Evolutionary conservation across 2,113 vertebrate genomes (phyloP).

Genomic region (Gadus macrocephalus): DNA sequence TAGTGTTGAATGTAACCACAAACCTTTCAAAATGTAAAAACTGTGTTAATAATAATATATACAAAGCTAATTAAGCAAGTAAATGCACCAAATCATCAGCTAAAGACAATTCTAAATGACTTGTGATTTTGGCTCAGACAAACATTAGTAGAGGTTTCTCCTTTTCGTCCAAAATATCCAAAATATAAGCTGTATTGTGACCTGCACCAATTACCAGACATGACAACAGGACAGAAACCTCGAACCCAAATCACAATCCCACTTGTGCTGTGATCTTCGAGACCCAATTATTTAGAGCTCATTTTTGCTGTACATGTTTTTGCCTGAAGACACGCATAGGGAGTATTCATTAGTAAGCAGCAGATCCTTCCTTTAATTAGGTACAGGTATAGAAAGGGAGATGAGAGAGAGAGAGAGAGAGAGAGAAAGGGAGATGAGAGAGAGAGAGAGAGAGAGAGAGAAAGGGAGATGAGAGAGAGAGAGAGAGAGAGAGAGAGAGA

Average conservation of each 20-base stretch:
- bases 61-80: too few relatives aligned
- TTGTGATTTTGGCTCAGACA: background rate
- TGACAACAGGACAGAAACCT: background rate
- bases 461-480: background rate
- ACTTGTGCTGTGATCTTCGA: background rate
- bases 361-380: conserved; percentile 44
- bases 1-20: too few relatives aligned
- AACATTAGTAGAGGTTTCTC: background rate
- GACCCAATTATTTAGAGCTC: background rate
- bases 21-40: too few relatives aligned
- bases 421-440: background rate
- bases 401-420: background rate
- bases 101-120: too few relatives aligned
- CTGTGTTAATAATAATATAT: too few relatives aligned
- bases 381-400: conserved; percentile 4
- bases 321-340: background rate
- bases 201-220: background rate
- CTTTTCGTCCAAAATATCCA: background rate
- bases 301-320: background rate
- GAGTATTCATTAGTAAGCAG: conserved; percentile 40
- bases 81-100: too few relatives aligned
- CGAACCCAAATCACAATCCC: background rate
- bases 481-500: background rate
- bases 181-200: background rate
- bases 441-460: conserved; percentile 5